These are phyloP conservation scores for Orthosia cruda DNA, from an alignment of 2,888 invertebrate genomes.

Conservation along the genomic window DNA sequence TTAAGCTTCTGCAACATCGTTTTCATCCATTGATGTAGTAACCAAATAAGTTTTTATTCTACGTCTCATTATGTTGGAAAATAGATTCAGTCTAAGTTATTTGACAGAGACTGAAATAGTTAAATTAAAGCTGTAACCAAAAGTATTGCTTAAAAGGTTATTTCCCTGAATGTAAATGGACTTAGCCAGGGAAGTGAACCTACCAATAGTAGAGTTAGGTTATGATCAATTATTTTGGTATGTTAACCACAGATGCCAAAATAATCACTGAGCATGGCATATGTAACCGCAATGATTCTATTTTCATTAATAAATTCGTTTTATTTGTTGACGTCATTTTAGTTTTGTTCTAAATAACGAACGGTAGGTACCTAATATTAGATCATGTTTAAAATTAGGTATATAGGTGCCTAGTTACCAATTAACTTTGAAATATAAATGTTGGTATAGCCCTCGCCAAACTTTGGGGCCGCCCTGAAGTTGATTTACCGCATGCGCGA, in stretches of 20 bases:
- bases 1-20: not conserved
- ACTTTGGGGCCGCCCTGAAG: too few species aligned
- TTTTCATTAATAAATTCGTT: slow-evolving; percentile 8
- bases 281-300: slow-evolving; percentile 1
- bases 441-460: too few species aligned
- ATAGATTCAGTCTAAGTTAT: too few species aligned
- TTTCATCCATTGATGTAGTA: not conserved
- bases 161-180: not conserved
- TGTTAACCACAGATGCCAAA: not conserved
- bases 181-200: not conserved
- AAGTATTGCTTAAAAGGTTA: not conserved
- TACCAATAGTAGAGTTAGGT: not conserved
- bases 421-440: not conserved
- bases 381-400: not conserved
- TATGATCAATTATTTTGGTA: not conserved
- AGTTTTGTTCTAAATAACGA: not conserved
- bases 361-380: not conserved
- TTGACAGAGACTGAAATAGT: too few species aligned
- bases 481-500: too few species aligned
- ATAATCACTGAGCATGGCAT: not conserved
- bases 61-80: too few species aligned
- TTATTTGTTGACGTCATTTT: not conserved
- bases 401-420: not conserved
- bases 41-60: not conserved
- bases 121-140: not conserved